phyloP scores from a whole-genome alignment of 2,888 invertebrate species.

The Drosophila subquinaria region DNA sequence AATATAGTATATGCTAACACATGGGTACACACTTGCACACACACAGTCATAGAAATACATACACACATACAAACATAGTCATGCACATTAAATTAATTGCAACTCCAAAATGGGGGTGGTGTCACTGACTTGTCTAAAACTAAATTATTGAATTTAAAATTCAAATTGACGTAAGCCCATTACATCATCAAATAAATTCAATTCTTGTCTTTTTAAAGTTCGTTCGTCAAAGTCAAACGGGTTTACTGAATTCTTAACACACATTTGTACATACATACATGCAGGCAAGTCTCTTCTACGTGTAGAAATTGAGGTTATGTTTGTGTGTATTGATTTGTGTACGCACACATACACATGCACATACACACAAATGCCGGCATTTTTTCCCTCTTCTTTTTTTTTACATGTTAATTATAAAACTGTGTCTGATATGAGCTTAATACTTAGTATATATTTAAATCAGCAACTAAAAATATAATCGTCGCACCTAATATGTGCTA shows the following conservation, averaged over 20 bases:
- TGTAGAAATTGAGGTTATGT: slow-evolving; percentile 58
- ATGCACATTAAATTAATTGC: slow-evolving; percentile 32
- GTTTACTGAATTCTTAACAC: slow-evolving; percentile 59
- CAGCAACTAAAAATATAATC: slow-evolving; percentile 53
- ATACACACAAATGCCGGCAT: slow-evolving; percentile 61
- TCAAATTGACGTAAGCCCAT: slow-evolving; percentile 61
- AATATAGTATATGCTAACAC: neutral
- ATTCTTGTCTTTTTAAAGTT: slow-evolving; percentile 52
- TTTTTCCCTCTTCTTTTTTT: slow-evolving; percentile 23
- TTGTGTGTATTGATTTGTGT: slow-evolving; percentile 58
- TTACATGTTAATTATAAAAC: slow-evolving; percentile 1
- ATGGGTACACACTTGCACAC: slow-evolving; percentile 13
- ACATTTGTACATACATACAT: slow-evolving; percentile 28
- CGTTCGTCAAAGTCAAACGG: slow-evolving; percentile 69
- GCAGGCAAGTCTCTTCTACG: slow-evolving; percentile 17
- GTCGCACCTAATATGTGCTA: slow-evolving; percentile 44
- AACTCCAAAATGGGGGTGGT: slow-evolving; percentile 12
- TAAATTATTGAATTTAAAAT: slow-evolving; percentile 37
- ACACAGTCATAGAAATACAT: neutral
- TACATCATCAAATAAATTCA: slow-evolving; percentile 66
- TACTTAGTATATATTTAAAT: slow-evolving; percentile 33
- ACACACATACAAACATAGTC: slow-evolving; percentile 7
- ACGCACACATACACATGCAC: slow-evolving; percentile 21
- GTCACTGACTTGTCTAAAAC: slow-evolving; percentile 14
- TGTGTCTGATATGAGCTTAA: slow-evolving; percentile 14